Evolutionary conservation across 2,888 invertebrate species (phyloP).

Genomic region (Sarcophaga caerulescens): DNA sequence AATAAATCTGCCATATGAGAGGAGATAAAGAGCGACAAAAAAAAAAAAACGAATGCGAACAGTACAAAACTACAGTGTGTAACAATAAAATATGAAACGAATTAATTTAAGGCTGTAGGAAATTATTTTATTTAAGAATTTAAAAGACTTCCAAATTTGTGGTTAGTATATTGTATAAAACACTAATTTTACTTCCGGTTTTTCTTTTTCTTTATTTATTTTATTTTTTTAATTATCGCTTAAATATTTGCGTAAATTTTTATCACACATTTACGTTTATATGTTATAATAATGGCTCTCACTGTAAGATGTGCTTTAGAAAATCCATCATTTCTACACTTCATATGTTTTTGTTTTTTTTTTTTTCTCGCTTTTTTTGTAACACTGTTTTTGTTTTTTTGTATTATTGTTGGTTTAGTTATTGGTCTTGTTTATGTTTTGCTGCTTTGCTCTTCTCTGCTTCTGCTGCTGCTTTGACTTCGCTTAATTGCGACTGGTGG

Average conservation of each 20-base stretch:
- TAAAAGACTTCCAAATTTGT: too few species aligned
- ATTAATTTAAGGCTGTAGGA: too few species aligned
- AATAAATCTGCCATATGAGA: slow-evolving; percentile 42
- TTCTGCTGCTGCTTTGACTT: neutral
- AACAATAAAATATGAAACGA: slow-evolving; percentile 57
- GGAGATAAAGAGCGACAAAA: neutral
- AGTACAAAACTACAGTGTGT: slow-evolving; percentile 35
- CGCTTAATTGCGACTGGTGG: slow-evolving; percentile 20
- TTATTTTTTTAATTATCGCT: too few species aligned
- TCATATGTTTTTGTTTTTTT: slow-evolving; percentile 22
- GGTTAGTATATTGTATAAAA: too few species aligned
- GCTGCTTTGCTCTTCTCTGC: neutral
- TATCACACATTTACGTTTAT: too few species aligned
- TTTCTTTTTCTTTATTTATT: too few species aligned
- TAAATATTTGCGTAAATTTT: too few species aligned
- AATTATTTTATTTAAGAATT: too few species aligned
- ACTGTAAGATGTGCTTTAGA: slow-evolving; percentile 41
- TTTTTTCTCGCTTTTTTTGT: neutral
- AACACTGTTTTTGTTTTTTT: too few species aligned
- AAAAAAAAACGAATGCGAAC: neutral
- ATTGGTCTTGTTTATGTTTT: neutral
- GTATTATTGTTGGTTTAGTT: too few species aligned
- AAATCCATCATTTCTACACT: slow-evolving; percentile 56
- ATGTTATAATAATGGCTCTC: too few species aligned
- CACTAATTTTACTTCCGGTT: too few species aligned